These are phyloP conservation scores for Thalassoma bifasciatum DNA, from an alignment of 2,113 vertebrate genomes.

Conservation along the genomic window DNA sequence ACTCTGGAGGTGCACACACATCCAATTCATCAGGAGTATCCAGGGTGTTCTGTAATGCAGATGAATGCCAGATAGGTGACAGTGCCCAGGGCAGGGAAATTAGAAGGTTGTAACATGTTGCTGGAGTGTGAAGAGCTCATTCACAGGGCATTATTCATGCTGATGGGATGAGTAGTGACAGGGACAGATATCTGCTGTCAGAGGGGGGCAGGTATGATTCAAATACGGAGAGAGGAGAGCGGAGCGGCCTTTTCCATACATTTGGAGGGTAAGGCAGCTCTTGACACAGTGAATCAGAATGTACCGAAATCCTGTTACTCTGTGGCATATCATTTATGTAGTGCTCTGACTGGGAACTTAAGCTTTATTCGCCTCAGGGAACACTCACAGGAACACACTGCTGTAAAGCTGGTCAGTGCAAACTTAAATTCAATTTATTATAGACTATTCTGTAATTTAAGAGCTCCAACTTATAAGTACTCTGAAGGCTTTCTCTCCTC, in stretches of 20 bases:
- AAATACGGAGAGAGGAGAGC: conserved; percentile 35
- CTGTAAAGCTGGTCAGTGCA: neutral
- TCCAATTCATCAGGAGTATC: conserved; percentile 23
- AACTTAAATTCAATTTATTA: neutral
- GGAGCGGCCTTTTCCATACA: conserved; percentile 32
- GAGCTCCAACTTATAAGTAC: neutral
- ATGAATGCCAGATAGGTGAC: conserved; percentile 65
- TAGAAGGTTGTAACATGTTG: conserved; percentile 66
- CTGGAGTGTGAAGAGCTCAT: conserved; percentile 41
- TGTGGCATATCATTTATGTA: conserved; percentile 36
- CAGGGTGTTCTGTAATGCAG: conserved; percentile 59
- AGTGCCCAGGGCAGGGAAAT: conserved; percentile 68
- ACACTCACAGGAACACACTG: neutral
- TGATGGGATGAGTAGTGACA: conserved; percentile 60
- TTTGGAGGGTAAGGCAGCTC: conserved; percentile 35
- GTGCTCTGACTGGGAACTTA: conserved; percentile 1
- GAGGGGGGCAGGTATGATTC: conserved; percentile 27
- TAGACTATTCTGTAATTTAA: neutral
- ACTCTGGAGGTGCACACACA: conserved; percentile 34
- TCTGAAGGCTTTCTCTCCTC: neutral
- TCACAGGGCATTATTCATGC: conserved; percentile 57
- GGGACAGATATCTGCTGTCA: conserved; percentile 63
- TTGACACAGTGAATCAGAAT: conserved; percentile 35
- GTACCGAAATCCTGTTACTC: conserved; percentile 37
- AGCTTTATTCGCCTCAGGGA: neutral